Conservation (phyloP, 2,113 vertebrate species). For the Rhizomys pruinosus region DNA sequence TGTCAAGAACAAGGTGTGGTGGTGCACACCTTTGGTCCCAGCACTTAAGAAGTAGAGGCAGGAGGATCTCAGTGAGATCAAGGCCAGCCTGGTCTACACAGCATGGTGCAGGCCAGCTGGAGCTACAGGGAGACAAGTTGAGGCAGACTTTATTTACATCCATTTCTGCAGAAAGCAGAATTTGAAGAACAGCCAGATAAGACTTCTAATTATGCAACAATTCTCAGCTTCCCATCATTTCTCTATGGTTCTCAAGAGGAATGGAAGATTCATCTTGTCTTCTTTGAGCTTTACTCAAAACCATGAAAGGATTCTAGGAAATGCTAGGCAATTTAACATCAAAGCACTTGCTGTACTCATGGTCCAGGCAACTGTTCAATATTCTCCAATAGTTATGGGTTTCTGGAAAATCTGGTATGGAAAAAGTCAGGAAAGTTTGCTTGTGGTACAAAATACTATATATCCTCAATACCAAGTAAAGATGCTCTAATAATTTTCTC, state of each 20-base stretch:
- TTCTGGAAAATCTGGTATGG: background rate
- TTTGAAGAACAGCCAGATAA: background rate
- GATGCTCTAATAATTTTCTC: constrained; percentile 7
- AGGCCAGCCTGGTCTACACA: too few species aligned
- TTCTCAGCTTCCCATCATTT: background rate
- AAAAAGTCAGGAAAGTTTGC: background rate
- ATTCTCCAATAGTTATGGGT: background rate
- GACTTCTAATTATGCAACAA: background rate
- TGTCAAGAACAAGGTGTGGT: constrained; percentile 25
- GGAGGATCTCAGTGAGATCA: too few species aligned
- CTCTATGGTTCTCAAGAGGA: background rate
- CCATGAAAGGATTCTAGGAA: background rate
- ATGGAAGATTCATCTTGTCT: background rate
- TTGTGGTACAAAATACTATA: background rate
- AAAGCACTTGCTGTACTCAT: constrained; percentile 11
- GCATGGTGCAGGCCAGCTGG: too few species aligned
- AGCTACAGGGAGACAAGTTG: too few species aligned
- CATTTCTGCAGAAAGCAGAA: background rate
- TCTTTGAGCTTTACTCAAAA: constrained; percentile 23
- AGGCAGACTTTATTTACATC: too few species aligned
- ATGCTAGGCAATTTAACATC: background rate
- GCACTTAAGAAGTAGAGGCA: too few species aligned
- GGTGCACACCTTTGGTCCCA: too few species aligned
- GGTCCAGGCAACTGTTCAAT: background rate
- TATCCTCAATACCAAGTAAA: constrained; percentile 1